phyloP scores from a whole-genome alignment of 2,888 invertebrate genomes.

The Bugulina stolonifera region DNA sequence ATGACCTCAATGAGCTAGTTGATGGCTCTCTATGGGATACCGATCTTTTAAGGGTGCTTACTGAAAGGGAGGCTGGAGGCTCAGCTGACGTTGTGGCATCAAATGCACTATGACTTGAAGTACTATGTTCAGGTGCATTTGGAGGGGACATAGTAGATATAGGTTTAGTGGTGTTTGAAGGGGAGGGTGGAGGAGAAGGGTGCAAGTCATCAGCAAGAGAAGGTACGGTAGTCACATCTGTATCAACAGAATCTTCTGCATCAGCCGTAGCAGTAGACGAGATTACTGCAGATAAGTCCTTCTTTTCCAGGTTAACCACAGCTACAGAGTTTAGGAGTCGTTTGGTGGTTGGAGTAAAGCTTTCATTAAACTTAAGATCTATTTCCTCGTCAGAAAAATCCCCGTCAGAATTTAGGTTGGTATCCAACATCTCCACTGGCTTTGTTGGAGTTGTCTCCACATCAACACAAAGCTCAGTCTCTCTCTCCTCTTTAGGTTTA shows the following conservation, averaged over 20 bases:
- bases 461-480: not conserved
- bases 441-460: not conserved
- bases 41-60: too few relatives aligned
- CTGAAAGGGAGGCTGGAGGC: too few relatives aligned
- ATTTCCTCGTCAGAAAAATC: not conserved
- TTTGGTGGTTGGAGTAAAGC: not conserved
- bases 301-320: not conserved
- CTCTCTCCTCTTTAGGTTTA: not conserved
- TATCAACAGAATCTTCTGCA: not conserved
- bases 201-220: not conserved
- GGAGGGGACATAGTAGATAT: not conserved
- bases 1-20: too few relatives aligned
- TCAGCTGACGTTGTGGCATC: too few relatives aligned
- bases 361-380: not conserved
- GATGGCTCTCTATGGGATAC: too few relatives aligned
- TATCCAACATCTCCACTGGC: not conserved
- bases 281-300: not conserved
- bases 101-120: not conserved
- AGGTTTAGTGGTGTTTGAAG: not conserved
- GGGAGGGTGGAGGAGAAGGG: not conserved
- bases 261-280: not conserved
- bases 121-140: not conserved
- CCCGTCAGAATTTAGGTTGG: too few relatives aligned
- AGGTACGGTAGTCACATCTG: not conserved
- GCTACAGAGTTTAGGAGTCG: not conserved